These are phyloP conservation scores for Myotis lucifugus DNA, from an alignment of 2,113 vertebrate genomes.

Conservation along the genomic window DNA sequence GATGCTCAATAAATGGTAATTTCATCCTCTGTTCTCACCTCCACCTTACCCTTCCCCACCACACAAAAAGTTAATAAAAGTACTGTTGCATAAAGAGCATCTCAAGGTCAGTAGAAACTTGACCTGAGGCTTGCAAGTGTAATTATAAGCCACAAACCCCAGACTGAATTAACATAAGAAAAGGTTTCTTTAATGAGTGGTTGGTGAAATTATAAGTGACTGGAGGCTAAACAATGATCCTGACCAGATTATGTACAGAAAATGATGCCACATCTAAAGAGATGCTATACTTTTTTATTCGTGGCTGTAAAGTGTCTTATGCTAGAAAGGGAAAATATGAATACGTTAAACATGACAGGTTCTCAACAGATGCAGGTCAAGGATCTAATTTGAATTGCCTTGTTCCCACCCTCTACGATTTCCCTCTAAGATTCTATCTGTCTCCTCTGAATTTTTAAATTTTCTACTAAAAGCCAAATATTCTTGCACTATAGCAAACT, in stretches of 20 bases:
- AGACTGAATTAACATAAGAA: neutral
- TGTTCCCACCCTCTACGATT: neutral
- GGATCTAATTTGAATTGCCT: neutral
- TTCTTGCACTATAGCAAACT: slow-evolving; percentile 30
- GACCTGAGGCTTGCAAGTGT: neutral
- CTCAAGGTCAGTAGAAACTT: slow-evolving; percentile 6
- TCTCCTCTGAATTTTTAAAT: slow-evolving; percentile 12
- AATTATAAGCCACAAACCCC: neutral
- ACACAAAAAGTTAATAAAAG: neutral
- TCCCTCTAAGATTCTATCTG: neutral
- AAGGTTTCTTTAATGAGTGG: neutral
- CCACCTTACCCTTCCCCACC: too few relatives aligned
- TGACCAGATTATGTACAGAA: neutral
- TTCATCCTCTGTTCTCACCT: neutral
- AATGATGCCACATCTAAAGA: neutral
- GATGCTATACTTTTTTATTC: neutral
- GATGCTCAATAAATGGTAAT: neutral
- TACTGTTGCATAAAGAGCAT: neutral
- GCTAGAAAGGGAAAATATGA: neutral
- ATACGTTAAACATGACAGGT: neutral
- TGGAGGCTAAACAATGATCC: neutral
- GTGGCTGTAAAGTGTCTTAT: neutral
- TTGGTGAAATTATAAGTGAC: neutral
- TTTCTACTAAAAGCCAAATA: slow-evolving; percentile 15
- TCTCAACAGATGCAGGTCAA: neutral